Percentiles rank a stretch among this genome's conserved stretches.
These are phyloP conservation scores for Caenorhabditis sp. DNA, from an alignment of 2,888 invertebrate genomes.

Conservation along the genomic window DNA sequence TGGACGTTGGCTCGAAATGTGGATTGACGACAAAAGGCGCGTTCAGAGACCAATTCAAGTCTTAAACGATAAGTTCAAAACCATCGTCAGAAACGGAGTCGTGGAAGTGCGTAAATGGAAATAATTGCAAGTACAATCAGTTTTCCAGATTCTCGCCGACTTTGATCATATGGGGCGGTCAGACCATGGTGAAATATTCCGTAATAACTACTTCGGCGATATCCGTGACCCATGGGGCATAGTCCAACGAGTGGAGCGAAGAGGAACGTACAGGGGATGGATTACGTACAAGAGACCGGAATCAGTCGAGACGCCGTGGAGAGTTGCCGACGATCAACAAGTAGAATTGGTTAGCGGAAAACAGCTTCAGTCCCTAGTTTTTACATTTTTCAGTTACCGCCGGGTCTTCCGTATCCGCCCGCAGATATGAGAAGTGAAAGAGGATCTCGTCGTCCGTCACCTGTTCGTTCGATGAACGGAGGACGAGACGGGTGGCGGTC, in stretches of 20 bases:
- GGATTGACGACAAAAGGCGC: not conserved
- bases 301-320: too few relatives aligned
- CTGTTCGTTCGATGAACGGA: too few relatives aligned
- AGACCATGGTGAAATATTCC: constrained; percentile 3
- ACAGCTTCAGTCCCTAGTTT: too few relatives aligned
- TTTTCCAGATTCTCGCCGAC: constrained; percentile 9
- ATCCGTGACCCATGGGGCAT: not conserved
- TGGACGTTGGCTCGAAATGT: constrained; percentile 16
- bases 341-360: too few relatives aligned
- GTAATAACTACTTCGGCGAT: constrained; percentile 3
- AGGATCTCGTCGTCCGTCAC: too few relatives aligned
- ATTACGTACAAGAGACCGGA: not conserved
- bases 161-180: not conserved
- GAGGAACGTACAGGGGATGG: constrained; percentile 5
- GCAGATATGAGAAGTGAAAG: too few relatives aligned
- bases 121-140: too few relatives aligned
- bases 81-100: too few relatives aligned
- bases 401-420: too few relatives aligned
- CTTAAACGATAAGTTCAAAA: not conserved
- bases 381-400: too few relatives aligned
- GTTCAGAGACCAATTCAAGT: constrained; percentile 4
- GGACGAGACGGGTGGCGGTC: too few relatives aligned
- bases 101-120: not conserved
- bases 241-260: not conserved
- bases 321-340: too few relatives aligned